These are phyloP conservation scores for Dichetophora obliterata DNA, from an alignment of 2,888 invertebrate genomes.

Conservation along the genomic window DNA sequence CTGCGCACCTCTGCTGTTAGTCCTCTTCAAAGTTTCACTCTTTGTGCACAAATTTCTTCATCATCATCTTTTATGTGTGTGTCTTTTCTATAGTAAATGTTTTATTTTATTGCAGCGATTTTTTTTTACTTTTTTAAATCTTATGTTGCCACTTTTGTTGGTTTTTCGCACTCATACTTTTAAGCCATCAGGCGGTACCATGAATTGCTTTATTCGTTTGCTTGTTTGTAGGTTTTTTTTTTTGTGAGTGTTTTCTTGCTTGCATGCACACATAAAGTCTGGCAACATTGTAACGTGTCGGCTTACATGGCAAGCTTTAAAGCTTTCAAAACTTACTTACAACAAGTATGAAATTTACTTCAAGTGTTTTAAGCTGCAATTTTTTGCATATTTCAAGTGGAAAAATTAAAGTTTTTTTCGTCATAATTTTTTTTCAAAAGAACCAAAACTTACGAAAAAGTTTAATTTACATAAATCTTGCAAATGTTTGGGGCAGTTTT, in stretches of 20 bases:
- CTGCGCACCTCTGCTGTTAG: not conserved
- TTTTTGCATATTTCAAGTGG: too few relatives aligned
- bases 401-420: too few relatives aligned
- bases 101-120: too few relatives aligned
- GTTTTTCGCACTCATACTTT: not conserved
- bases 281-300: constrained; percentile 12
- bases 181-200: not conserved
- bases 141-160: not conserved
- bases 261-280: not conserved
- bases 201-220: not conserved
- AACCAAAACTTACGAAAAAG: too few relatives aligned
- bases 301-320: constrained; percentile 21
- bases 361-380: not conserved
- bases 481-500: too few relatives aligned
- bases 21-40: not conserved
- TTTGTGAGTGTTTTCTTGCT: not conserved
- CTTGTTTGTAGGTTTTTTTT: too few relatives aligned
- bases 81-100: too few relatives aligned
- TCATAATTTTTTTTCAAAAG: too few relatives aligned
- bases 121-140: not conserved
- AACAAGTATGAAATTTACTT: not conserved
- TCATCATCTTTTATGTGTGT: not conserved
- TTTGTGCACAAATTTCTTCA: constrained; percentile 12
- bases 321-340: constrained; percentile 1
- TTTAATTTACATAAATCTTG: too few relatives aligned